Evolutionary conservation across 2,888 invertebrate genomes (phyloP), one percentile per base, ranked within the genome.

Genomic region (Andrena camellia): DNA sequence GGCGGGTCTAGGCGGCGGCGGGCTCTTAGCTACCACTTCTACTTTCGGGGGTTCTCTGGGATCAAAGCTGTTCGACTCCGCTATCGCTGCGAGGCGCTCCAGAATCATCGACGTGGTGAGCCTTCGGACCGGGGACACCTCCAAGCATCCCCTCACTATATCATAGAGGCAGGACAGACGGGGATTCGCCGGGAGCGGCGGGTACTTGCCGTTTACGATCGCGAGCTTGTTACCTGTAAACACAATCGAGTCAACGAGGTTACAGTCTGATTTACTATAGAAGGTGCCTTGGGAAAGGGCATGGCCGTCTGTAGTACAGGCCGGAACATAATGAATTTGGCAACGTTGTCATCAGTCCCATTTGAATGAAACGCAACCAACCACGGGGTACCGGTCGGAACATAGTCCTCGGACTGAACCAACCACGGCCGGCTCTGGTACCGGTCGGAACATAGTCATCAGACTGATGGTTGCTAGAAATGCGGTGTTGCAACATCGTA

Each of bases 201-300:
- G 96, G 94, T 97, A 99, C 93, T 99, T 99, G 86, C 98, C 99
- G 95, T 99, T 99, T 77, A 99, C 95, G 89, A 99, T 99, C 64
- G 99, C 96, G 89, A 99, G 95, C 94, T 99, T 99, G 73, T 99
- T 93, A 33, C 93, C 93, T 96, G 33, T 95, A 95, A 80, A 68
- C n/a, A 52, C 4, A 26, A 35, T 57, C 0, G 0, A 5, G 2
- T 50, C 10, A 78, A 31, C 23, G 20, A 33, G n/a, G 48, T 26
- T n/a, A n/a, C n/a, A n/a, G n/a, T n/a, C n/a, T n/a, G n/a, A n/a
- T n/a, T n/a, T n/a, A n/a, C n/a, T n/a, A n/a, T n/a, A n/a, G n/a
- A n/a, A n/a, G n/a, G n/a, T n/a, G n/a, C n/a, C n/a, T n/a, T n/a
- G n/a, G n/a, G n/a, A 52, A 8, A 54, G 0, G n/a, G n/a, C n/a